A percentile compares a stretch with the other conserved stretches of the same genome.
phyloP scores from a whole-genome alignment of 1,140 invertebrate genomes.

The Lordiphosa stackelbergi region DNA sequence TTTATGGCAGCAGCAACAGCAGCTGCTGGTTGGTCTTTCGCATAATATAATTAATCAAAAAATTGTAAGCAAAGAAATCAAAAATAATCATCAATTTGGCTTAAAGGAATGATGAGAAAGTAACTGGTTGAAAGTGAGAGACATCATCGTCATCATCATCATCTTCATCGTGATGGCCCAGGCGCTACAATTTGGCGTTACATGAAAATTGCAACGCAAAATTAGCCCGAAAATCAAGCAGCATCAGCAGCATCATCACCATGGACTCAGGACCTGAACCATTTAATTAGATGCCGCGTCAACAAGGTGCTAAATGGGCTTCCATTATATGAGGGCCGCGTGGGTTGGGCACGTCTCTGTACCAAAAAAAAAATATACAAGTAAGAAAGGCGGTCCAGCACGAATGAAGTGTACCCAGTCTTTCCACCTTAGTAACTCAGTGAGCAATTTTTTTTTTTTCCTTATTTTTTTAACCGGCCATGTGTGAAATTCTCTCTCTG shows the following conservation, averaged over 20 bases:
- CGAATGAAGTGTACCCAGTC: not conserved
- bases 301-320: constrained; percentile 73
- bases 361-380: not conserved
- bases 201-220: constrained; percentile 61
- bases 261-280: constrained; percentile 26
- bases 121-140: constrained; percentile 38
- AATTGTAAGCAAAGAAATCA: constrained; percentile 63
- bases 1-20: constrained; percentile 57
- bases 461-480: no score
- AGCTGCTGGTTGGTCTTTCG: constrained; percentile 35
- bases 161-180: constrained; percentile 38
- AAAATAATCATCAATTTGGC: constrained; percentile 66
- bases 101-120: constrained; percentile 55
- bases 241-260: constrained; percentile 1
- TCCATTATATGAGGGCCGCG: constrained; percentile 53
- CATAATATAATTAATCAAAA: constrained; percentile 70
- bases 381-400: not conserved
- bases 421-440: no score
- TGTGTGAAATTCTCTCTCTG: no score
- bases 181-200: constrained; percentile 72
- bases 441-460: no score
- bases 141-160: constrained; percentile 34
- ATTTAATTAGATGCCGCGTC: constrained; percentile 75
- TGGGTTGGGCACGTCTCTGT: constrained; percentile 25
- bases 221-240: constrained; percentile 36